Percentiles rank a stretch among this genome's conserved stretches.
These are phyloP conservation scores for Chaetura pelagica DNA, from an alignment of 2,113 vertebrate species.

Conservation along the genomic window DNA sequence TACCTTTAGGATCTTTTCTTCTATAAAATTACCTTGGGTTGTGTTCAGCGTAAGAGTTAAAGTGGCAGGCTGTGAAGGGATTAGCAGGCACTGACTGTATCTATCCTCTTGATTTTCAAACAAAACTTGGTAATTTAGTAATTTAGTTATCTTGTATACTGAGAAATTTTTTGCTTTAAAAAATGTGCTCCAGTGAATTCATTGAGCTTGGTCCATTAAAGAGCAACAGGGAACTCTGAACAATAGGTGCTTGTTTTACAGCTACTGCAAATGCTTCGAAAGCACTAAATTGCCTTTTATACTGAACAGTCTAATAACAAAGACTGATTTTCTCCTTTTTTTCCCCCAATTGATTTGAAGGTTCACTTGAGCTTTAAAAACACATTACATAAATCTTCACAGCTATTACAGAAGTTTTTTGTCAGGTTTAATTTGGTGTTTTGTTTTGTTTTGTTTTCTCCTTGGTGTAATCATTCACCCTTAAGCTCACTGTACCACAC, in stretches of 20 bases:
- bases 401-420: conserved; percentile 58
- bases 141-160: neutral
- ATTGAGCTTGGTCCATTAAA: conserved; percentile 21
- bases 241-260: conserved; percentile 66
- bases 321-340: conserved; percentile 49
- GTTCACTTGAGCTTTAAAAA: conserved; percentile 71
- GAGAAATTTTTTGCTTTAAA: neutral
- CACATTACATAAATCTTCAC: conserved; percentile 62
- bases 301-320: conserved; percentile 67
- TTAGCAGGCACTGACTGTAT: neutral
- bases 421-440: conserved; percentile 44
- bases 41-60: neutral
- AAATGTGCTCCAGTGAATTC: conserved; percentile 10
- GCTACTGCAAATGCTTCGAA: conserved; percentile 61
- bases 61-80: neutral
- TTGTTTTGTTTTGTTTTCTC: neutral
- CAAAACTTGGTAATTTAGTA: neutral
- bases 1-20: neutral
- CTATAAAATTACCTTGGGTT: neutral
- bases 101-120: neutral
- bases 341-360: conserved; percentile 50
- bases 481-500: neutral
- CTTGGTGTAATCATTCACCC: neutral
- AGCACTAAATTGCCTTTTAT: conserved; percentile 70
- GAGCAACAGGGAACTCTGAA: conserved; percentile 48